Conservation (phyloP, 2,888 invertebrate genomes). For the Blera fallax region DNA sequence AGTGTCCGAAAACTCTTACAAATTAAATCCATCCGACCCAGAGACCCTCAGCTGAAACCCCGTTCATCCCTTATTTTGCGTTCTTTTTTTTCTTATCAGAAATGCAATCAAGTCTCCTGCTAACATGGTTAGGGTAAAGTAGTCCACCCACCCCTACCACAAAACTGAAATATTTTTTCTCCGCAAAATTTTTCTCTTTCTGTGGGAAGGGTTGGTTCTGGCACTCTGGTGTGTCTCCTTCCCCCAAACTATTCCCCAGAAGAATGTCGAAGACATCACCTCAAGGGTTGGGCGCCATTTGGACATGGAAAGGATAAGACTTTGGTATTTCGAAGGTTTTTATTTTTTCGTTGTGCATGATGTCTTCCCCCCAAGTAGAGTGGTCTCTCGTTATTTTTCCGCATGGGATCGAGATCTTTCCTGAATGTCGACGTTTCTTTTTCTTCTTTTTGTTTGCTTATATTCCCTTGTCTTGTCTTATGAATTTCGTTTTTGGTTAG, state of each 20-base stretch:
- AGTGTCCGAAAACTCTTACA: slow-evolving; percentile 64
- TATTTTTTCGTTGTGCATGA: slow-evolving; percentile 14
- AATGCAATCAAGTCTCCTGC: slow-evolving; percentile 65
- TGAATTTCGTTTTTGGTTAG: slow-evolving; percentile 44
- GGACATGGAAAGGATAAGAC: slow-evolving; percentile 60
- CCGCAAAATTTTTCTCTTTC: neutral
- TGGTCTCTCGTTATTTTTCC: slow-evolving; percentile 68
- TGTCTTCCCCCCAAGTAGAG: slow-evolving; percentile 39
- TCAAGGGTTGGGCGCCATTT: slow-evolving; percentile 53
- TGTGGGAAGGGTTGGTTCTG: slow-evolving; percentile 43
- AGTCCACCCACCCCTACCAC: slow-evolving; percentile 13
- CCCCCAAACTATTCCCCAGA: slow-evolving; percentile 13
- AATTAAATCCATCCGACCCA: slow-evolving; percentile 69
- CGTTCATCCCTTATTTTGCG: slow-evolving; percentile 14
- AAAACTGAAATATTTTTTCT: slow-evolving; percentile 40
- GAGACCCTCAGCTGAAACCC: slow-evolving; percentile 45
- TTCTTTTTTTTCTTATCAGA: slow-evolving; percentile 24
- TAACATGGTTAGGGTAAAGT: slow-evolving; percentile 24
- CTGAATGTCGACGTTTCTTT: slow-evolving; percentile 57
- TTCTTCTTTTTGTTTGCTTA: slow-evolving; percentile 22
- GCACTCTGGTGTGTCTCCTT: slow-evolving; percentile 16
- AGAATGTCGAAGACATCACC: slow-evolving; percentile 71
- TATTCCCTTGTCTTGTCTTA: slow-evolving; percentile 61
- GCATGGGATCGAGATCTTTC: slow-evolving; percentile 66
- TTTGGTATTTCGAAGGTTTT: slow-evolving; percentile 33